Evolutionary conservation across 2,113 vertebrate genomes (phyloP), one percentile per base, ranked within the genome.

Genomic region (Lycaon pictus): DNA sequence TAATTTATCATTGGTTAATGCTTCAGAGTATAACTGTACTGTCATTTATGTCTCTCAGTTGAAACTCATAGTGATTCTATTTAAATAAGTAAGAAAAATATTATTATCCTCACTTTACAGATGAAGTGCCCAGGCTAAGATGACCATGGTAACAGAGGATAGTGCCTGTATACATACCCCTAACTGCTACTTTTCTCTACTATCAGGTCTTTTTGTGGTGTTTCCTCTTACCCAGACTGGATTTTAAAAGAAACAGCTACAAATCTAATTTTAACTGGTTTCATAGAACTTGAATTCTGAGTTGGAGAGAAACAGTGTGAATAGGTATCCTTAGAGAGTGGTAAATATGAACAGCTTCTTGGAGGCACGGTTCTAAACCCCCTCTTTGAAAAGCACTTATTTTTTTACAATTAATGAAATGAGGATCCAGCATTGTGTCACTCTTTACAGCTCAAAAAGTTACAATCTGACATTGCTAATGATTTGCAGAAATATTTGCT

Each of bases 191-290:
- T 90, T 19, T 22, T 93, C 35, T 90, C 17, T 19, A 88, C 27
- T 20, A 29, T 5, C 53, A 67, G 32, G 16, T 72, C n/a, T 87
- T 43, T 84, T 86, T 58, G 23, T 10, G 72, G n/a, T 17, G 27
- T 86, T 56, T 86, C 25, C 35, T 85, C n/a, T 87, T 93, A 74
- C 17, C 11, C 1, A 53, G 55, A 35, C 56, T 93, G 51, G 81
- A 69, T 93, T 94, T 93, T 82, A 48, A 88, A 90, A 65, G 27
- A 95, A 88, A 23, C 27, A 72, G 29, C 65, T 91, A 84, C 5
- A 87, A 94, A 80, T n/a, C 16, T 92, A 37, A 15, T 89, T 53
- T 94, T 25, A 92, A 6, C 10, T 62, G 15, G 25, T 51, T 72
- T 16, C 62, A 92, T 11, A 25, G 48, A 53, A 35, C 65, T 92